Percentiles rank a stretch among this genome's conserved stretches.
These are phyloP conservation scores for Aphyosemion australe DNA, from an alignment of 2,113 vertebrate species.

Conservation along the genomic window DNA sequence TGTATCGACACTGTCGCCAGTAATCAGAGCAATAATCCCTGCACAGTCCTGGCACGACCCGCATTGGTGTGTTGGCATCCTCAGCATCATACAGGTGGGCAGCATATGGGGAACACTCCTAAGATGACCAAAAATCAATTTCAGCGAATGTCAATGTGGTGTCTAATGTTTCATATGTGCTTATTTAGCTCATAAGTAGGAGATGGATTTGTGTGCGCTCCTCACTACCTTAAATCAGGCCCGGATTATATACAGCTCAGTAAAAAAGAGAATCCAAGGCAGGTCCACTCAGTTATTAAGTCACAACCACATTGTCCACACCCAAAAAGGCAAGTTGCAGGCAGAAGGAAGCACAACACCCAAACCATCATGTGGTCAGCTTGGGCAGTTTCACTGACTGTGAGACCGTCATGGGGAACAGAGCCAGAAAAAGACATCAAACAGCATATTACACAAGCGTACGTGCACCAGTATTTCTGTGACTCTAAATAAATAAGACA, in stretches of 20 bases:
- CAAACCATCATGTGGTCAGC: slow-evolving; percentile 52
- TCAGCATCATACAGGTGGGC: slow-evolving; percentile 85
- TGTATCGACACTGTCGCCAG: slow-evolving; percentile 81
- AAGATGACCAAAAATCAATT: not conserved
- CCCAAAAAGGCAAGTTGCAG: slow-evolving; percentile 60
- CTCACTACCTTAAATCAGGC: slow-evolving; percentile 19
- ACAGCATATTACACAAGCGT: not conserved
- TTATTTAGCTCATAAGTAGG: slow-evolving; percentile 6
- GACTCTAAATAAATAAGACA: not conserved
- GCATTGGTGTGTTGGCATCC: slow-evolving; percentile 81
- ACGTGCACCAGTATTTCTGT: not conserved
- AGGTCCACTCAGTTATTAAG: slow-evolving; percentile 72
- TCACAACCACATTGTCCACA: slow-evolving; percentile 77
- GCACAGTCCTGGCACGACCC: slow-evolving; percentile 81
- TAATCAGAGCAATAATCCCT: slow-evolving; percentile 76
- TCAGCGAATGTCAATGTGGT: not conserved
- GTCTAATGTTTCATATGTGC: no score
- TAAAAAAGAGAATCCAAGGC: slow-evolving; percentile 68
- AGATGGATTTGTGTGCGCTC: slow-evolving; percentile 12
- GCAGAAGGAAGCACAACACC: slow-evolving; percentile 44
- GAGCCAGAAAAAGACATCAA: not conserved
- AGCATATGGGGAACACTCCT: slow-evolving; percentile 85
- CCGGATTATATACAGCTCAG: slow-evolving; percentile 61
- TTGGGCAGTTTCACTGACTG: slow-evolving; percentile 22
- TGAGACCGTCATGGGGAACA: slow-evolving; percentile 37